Conservation (phyloP, 2,797 vertebrate species). For the Gymnothorax reevesii region DNA sequence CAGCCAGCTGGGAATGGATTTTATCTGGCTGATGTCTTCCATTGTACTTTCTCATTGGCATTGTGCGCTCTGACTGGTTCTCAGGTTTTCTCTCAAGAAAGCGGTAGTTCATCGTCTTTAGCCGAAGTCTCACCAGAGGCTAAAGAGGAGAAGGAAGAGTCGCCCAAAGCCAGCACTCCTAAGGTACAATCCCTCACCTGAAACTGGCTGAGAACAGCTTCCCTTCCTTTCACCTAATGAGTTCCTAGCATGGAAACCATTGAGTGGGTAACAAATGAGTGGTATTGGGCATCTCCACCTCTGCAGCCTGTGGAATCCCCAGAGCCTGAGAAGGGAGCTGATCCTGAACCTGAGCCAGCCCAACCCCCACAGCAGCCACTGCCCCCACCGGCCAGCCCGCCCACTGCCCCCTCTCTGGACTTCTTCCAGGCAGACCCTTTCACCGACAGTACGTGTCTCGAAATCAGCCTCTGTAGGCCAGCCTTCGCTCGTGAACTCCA, state of each 20-base stretch:
- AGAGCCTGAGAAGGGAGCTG: slow-evolving; percentile 75
- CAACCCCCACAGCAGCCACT: slow-evolving; percentile 70
- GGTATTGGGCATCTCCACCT: neutral
- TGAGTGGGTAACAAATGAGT: neutral
- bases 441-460: slow-evolving; percentile 83
- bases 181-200: slow-evolving; percentile 57
- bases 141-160: slow-evolving; percentile 57
- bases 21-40: neutral
- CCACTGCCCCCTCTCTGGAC: slow-evolving; percentile 80
- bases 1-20: neutral
- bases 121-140: slow-evolving; percentile 47
- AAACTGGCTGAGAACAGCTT: neutral
- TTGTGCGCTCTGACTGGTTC: neutral
- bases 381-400: slow-evolving; percentile 71
- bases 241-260: neutral
- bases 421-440: slow-evolving; percentile 97
- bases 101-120: slow-evolving; percentile 22
- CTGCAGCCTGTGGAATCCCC: slow-evolving; percentile 76
- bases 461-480: neutral
- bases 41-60: neutral
- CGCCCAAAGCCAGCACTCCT: slow-evolving; percentile 50
- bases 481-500: neutral
- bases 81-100: slow-evolving; percentile 43
- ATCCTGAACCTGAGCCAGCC: slow-evolving; percentile 57
- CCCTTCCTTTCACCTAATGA: neutral